Base-by-base conservation (phyloP, 2,797 vertebrate species). In the Merluccius polli region DNA sequence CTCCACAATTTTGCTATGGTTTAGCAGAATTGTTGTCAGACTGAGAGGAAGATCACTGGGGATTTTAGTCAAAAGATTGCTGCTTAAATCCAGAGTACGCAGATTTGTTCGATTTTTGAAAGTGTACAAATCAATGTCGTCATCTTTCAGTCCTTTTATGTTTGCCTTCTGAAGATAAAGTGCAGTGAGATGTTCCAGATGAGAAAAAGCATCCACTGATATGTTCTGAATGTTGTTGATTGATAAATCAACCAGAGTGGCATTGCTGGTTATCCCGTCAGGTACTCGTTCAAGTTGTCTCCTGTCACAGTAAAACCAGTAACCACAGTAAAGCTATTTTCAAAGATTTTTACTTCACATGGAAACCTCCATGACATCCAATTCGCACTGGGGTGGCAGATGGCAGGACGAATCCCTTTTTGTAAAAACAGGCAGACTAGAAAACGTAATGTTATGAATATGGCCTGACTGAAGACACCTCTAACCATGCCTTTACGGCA, bases 81-180 rank as follows among this genome's bases (percentile, higher is more conserved):
- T 95, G 63, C 88, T 88, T 30, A 99, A 85, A 12, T 74, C 88
- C 77, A 98, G 85, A 0, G 82, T 81, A 5, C 77, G 86, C 75
- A 98, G 71, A 4, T 89, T 93, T 41, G 80, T 89, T 71, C 98
- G 87, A 77, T 90, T 88, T 73, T 87, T 86, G 86, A 98, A 97
- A 75, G 90, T 91, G 0, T 86, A 75, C 0, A 70, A 31, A 4
- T 82, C 38, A 0, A 98, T 16, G 48, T 13, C 63, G 79, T 5
- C 65, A 93, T 91, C 0, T 71, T 74, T 12, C n/a, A 65, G 0
- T 82, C 0, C 0, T 67, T 89, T 5, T 92, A 0, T 63, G 79
- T 96, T 96, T 52, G 93, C 93, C 87, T 93, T 93, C 75, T 88
- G 91, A 70, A 98, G 95, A 80, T 95, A 88, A 1, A 98, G 92